Evolutionary conservation across 2,888 invertebrate species (phyloP).

Genomic region (Norana najaformis): DNA sequence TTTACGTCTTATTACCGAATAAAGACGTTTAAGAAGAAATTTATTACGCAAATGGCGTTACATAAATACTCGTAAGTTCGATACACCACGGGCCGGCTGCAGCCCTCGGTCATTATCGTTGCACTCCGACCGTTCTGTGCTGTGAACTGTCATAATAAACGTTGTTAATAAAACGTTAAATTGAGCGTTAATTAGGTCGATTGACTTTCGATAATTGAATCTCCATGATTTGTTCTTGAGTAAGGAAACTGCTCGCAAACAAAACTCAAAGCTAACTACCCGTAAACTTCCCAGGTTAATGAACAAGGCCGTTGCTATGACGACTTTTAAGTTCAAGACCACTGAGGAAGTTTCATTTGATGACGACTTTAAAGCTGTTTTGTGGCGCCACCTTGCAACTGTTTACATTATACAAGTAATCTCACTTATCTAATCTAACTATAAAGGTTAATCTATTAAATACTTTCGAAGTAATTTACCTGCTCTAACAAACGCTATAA

Average conservation of each 20-base stretch:
- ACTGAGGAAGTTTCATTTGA: background rate
- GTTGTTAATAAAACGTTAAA: too few relatives aligned
- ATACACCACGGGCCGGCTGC: background rate
- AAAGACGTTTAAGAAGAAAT: background rate
- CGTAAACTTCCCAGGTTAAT: background rate
- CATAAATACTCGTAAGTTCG: background rate
- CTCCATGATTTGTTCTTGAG: background rate
- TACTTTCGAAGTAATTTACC: too few relatives aligned
- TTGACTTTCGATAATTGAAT: background rate
- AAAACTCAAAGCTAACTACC: background rate
- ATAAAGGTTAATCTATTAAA: too few relatives aligned
- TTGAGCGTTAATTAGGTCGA: background rate
- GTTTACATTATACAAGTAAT: too few relatives aligned
- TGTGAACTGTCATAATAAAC: background rate
- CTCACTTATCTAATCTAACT: too few relatives aligned
- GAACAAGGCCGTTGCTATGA: background rate
- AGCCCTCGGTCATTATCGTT: background rate
- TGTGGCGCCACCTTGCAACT: background rate
- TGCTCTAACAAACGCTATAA: too few relatives aligned
- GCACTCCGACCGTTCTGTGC: background rate
- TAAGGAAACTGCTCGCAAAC: background rate
- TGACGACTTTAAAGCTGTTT: background rate
- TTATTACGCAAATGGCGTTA: background rate
- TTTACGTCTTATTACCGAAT: background rate
- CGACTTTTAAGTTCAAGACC: too few relatives aligned